Conservation (phyloP, 2,888 invertebrate genomes). For the Pyrrhosoma nymphula region DNA sequence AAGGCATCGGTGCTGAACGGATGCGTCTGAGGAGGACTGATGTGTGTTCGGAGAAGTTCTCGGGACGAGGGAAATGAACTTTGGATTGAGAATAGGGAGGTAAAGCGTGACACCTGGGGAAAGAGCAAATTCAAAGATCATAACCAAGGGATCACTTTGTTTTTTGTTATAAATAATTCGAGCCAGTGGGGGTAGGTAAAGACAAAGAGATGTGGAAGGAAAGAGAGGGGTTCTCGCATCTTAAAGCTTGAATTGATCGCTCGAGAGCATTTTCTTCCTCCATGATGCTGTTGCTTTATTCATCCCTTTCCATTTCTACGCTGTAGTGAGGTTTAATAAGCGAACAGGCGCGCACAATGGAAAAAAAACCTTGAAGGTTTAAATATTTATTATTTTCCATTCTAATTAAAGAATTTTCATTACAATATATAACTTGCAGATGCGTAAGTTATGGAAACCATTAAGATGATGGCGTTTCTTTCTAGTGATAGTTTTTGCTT, state of each 20-base stretch:
- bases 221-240: background rate
- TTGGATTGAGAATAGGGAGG: background rate
- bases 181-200: background rate
- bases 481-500: background rate
- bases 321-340: background rate
- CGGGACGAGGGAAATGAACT: background rate
- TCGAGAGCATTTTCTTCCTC: background rate
- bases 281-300: background rate
- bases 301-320: background rate
- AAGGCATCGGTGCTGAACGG: no score
- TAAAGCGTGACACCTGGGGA: background rate
- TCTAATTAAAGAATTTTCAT: background rate
- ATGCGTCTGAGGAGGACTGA: no score
- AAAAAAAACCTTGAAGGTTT: background rate
- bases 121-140: background rate
- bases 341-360: background rate
- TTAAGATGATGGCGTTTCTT: background rate
- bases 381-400: background rate
- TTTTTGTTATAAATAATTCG: background rate
- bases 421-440: background rate
- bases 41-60: background rate
- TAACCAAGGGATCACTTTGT: background rate
- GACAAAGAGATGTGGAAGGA: background rate
- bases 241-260: background rate
- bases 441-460: background rate